Base-by-base conservation (phyloP, 2,113 vertebrate genomes). In the Seriola aureovittata region DNA sequence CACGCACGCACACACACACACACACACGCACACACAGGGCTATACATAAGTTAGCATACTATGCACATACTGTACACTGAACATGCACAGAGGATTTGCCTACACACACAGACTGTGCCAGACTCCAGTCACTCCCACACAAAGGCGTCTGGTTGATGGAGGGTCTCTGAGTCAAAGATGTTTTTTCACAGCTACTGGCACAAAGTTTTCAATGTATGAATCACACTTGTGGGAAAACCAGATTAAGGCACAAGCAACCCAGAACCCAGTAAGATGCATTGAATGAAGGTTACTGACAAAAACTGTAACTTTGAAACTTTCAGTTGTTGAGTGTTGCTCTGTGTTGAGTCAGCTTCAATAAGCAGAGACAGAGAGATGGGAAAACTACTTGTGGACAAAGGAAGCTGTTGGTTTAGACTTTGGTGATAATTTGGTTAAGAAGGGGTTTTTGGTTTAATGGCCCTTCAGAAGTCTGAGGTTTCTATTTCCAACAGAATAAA, bases 121-220 rank as follows among this genome's bases (percentile, higher is more conserved):
- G 77, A 88, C 66, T 90, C 71, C 55, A 78, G 64, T 88, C 75
- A 63, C 80, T 75, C 81, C 65, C 66, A 85, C 83, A 89, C 78
- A 91, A 88, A 93, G 80, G 80, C 70, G 75, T 82, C 36, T 50
- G 46, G 71, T 57, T 90, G 80, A 92, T 73, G 75, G 78, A 87
- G 83, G 74, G 78, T 82, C 84, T 89, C 55, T 65, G 52, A 88
- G 34, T 82, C 62, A 78, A 63, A 75, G 79, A 67, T 4, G 4
- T 81, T 88, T 81, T 63, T 74, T 83, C 32, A 71, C 52, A 64
- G 62, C 65, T 3, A 59, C 72, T 25, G 46, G 42, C 50, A 77
- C 67, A 42, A 42, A 21, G 8, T 19, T 66, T 81, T 75, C 52
- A 74, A 81, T 34, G 74, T 82, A 74, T 92, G 78, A 92, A 69